Base-by-base conservation (phyloP, 2,113 vertebrate genomes). In the Astatotilapia flaviijosephi region DNA sequence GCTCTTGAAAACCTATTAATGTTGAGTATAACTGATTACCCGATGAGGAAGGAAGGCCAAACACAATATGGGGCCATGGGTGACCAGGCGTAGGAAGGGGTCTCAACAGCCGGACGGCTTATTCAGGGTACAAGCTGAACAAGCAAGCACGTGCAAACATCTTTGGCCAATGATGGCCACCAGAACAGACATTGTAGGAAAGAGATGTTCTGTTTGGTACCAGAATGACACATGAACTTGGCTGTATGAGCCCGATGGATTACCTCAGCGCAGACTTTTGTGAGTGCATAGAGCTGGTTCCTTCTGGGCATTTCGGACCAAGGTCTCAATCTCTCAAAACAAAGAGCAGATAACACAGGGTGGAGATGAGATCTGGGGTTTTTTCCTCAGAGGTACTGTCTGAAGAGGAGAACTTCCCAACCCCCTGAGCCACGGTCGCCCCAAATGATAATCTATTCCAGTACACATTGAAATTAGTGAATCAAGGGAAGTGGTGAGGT, bases 331-430 rank as follows among this genome's bases (percentile, higher is more conserved):
- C 15, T 35, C 15, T 9, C 28, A 33, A 6, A 62, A 35, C 58
- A 62, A 62, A 62, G 58, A 35, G 9, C 28, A 62, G 58, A 11
- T 35, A 35, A 62, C 31, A 35, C 31, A 35, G 31, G 58, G 31
- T 35, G 58, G 31, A n/a, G 31, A 62, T 19, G 4, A 62, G 58
- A 62, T 62, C 17, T 33, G 26, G 26, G 2, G 0, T 2, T 35
- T 62, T 35, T 62, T 62, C 58, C 31, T 62, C 58, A 2, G 58
- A 12, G 9, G 31, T 35, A 35, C 31, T 35, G 31, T 35, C 31
- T 62, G 6, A 62, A 62, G 31, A 62, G 31, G 31, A 35, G 9
- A 35, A 35, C 58, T 33, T 28, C 26, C 26, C 26, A 28, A 28
- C 26, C 26, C 26, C 26, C 26, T 28, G 26, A 28, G 26, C 26